These are phyloP conservation scores for Toxotes chatareus DNA, from an alignment of 2,113 vertebrate species.

Conservation along the genomic window DNA sequence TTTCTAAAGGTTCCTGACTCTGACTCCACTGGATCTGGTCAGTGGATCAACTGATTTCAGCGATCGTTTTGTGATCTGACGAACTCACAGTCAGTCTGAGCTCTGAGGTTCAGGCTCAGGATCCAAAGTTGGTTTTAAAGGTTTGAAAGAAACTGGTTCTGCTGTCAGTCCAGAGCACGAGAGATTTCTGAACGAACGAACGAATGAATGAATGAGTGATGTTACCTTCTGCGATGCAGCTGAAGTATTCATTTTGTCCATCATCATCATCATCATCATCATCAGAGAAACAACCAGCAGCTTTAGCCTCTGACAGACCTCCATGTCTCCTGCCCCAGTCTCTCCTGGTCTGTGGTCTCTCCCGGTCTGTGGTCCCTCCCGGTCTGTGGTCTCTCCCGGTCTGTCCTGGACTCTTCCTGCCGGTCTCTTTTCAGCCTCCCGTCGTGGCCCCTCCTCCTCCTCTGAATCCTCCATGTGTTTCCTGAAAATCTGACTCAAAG, in stretches of 20 bases:
- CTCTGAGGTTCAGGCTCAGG: background rate
- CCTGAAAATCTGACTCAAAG: conserved; percentile 31
- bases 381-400: background rate
- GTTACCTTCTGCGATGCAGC: conserved; percentile 51
- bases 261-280: conserved; percentile 26
- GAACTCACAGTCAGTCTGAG: too few species aligned
- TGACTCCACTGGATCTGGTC: too few species aligned
- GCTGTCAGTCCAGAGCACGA: background rate
- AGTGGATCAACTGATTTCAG: too few species aligned
- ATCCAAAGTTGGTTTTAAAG: background rate
- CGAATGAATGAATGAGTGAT: background rate
- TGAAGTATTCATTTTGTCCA: conserved; percentile 3
- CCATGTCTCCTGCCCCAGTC: conserved; percentile 37
- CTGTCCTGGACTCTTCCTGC: background rate
- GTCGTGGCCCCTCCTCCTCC: background rate
- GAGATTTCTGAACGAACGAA: background rate
- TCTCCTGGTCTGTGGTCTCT: background rate
- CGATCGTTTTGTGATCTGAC: too few species aligned
- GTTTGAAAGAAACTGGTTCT: background rate
- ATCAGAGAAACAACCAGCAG: conserved; percentile 36
- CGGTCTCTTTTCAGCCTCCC: conserved; percentile 28
- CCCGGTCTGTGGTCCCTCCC: background rate
- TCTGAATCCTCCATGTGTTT: conserved; percentile 24
- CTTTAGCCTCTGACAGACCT: background rate
- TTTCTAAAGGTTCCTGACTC: too few species aligned